Evolutionary conservation across 1,140 invertebrate species (phyloP).

Genomic region (Drosophila watanabei): DNA sequence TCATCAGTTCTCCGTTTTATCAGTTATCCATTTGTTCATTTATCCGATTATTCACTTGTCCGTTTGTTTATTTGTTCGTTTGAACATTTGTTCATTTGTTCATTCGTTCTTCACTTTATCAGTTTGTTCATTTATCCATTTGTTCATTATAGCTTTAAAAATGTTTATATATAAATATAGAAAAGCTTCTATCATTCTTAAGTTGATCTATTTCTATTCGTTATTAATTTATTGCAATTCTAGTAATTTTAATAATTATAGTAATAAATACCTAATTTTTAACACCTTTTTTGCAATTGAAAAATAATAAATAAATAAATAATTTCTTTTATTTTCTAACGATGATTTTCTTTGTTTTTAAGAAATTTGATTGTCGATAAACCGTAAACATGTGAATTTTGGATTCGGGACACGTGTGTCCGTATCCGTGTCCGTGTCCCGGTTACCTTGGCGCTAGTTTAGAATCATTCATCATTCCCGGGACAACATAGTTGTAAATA

Average conservation of each 20-base stretch:
- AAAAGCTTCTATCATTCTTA: no score
- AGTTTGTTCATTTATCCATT: not conserved
- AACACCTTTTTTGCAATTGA: no score
- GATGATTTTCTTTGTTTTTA: not conserved
- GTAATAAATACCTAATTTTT: not conserved
- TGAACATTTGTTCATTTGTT: not conserved
- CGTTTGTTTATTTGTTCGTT: not conserved
- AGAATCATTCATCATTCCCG: slow-evolving; percentile 75
- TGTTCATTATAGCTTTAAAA: no score
- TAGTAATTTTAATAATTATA: no score
- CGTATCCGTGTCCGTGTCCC: slow-evolving; percentile 9
- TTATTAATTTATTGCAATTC: no score
- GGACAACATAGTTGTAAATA: slow-evolving; percentile 77
- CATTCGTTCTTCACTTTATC: not conserved
- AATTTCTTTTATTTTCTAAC: not conserved
- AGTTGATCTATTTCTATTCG: not conserved
- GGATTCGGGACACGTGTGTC: not conserved
- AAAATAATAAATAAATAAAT: no score
- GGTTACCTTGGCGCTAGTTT: slow-evolving; percentile 49
- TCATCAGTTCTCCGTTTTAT: no score
- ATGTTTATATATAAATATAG: no score
- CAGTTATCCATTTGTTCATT: not conserved
- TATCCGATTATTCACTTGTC: not conserved
- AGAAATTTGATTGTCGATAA: slow-evolving; percentile 3
- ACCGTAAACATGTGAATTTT: not conserved